Conservation (phyloP, 2,888 invertebrate species). For the Diarsia mendica region DNA sequence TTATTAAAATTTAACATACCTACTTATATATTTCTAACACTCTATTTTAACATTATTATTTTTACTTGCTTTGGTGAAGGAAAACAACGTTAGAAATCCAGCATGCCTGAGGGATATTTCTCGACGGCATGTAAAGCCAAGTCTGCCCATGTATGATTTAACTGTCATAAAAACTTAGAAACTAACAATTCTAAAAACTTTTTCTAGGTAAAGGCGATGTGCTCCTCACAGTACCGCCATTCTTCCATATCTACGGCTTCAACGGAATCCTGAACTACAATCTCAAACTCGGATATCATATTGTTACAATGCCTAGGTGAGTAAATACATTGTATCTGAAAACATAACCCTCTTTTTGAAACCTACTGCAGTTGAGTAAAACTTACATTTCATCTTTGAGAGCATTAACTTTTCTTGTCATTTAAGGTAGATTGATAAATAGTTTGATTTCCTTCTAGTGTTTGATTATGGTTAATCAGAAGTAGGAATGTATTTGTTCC, state of each 20-base stretch:
- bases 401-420: background rate
- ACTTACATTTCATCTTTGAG: background rate
- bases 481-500: background rate
- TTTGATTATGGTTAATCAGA: background rate
- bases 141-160: no score
- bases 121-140: no score
- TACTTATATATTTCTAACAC: no score
- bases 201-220: slow-evolving; percentile 87
- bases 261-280: slow-evolving; percentile 92
- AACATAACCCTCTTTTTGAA: background rate
- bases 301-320: slow-evolving; percentile 92
- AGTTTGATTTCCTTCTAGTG: background rate
- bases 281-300: slow-evolving; percentile 90
- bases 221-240: slow-evolving; percentile 92
- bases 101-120: no score
- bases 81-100: no score
- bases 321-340: slow-evolving; percentile 27
- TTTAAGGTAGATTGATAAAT: background rate
- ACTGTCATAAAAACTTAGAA: no score
- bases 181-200: background rate
- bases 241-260: slow-evolving; percentile 95
- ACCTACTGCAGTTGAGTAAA: background rate
- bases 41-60: no score
- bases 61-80: no score
- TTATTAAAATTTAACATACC: no score